Conservation (phyloP, 2,888 invertebrate species). For the Oligia latruncula region DNA sequence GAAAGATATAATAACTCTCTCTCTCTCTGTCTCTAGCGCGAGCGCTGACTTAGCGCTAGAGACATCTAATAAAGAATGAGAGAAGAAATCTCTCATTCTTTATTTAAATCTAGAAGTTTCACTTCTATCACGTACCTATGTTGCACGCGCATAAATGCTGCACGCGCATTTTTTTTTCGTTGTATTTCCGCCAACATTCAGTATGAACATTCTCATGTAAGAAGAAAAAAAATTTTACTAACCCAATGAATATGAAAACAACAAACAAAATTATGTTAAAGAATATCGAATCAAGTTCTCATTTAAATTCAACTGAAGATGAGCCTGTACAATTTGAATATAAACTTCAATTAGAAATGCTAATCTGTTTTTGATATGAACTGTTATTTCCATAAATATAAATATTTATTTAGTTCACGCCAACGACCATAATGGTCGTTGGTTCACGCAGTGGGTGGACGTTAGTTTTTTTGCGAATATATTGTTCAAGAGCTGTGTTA, state of each 20-base stretch:
- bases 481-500: neutral
- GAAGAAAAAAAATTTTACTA: neutral
- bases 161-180: neutral
- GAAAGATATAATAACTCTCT: neutral
- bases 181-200: neutral
- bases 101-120: too few species aligned
- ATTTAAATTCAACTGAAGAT: slow-evolving; percentile 11
- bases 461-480: neutral
- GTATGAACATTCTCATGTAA: neutral
- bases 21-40: too few species aligned
- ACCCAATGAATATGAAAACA: too few species aligned
- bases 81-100: too few species aligned
- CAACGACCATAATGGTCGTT: too few species aligned
- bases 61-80: too few species aligned
- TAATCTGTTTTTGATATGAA: slow-evolving; percentile 3
- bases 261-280: too few species aligned
- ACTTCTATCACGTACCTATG: too few species aligned
- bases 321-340: slow-evolving; percentile 14
- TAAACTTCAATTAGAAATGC: slow-evolving; percentile 8
- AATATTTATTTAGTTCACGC: neutral
- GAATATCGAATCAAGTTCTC: slow-evolving; percentile 14
- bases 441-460: too few species aligned
- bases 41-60: too few species aligned
- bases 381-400: neutral
- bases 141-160: neutral